Percentiles rank a stretch among this genome's conserved stretches.
These are phyloP conservation scores for Eupithecia subumbrata DNA, from an alignment of 2,888 invertebrate species.

Conservation along the genomic window DNA sequence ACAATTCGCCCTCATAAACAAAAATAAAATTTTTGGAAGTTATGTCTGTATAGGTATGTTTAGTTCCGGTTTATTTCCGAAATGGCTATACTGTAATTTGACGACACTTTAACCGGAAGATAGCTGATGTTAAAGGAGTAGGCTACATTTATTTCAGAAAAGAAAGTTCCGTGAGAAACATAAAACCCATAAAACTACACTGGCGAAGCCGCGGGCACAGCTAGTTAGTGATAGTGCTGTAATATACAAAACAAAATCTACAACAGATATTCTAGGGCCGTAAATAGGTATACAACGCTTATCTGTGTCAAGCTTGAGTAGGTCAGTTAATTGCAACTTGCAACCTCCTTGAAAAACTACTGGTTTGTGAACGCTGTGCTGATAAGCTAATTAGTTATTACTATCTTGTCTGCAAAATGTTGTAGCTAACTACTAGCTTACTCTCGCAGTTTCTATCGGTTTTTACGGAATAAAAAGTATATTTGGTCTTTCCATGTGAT, in stretches of 20 bases:
- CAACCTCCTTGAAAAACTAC: constrained; percentile 39
- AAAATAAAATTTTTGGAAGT: no score
- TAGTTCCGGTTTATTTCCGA: no score
- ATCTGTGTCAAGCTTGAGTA: constrained; percentile 59
- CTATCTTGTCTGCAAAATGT: constrained; percentile 21
- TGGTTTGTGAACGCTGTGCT: constrained; percentile 38
- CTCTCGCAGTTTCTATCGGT: not conserved
- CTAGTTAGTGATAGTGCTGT: not conserved
- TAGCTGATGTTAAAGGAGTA: no score
- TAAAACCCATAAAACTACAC: constrained; percentile 4
- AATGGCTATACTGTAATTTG: no score
- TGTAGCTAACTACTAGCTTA: not conserved
- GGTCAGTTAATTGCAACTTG: constrained; percentile 58
- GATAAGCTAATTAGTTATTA: constrained; percentile 38
- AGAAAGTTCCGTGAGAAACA: no score
- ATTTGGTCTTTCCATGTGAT: not conserved
- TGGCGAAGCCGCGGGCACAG: not conserved
- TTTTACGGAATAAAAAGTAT: not conserved
- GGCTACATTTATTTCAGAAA: no score
- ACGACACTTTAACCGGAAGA: no score
- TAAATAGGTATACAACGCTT: constrained; percentile 43
- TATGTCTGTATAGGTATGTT: no score
- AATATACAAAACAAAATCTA: not conserved
- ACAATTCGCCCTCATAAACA: no score
- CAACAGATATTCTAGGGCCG: not conserved